Evolutionary conservation across 2,888 invertebrate species (phyloP), one percentile per base, ranked within the genome.

Genomic region (Hydropsyche betteni): DNA sequence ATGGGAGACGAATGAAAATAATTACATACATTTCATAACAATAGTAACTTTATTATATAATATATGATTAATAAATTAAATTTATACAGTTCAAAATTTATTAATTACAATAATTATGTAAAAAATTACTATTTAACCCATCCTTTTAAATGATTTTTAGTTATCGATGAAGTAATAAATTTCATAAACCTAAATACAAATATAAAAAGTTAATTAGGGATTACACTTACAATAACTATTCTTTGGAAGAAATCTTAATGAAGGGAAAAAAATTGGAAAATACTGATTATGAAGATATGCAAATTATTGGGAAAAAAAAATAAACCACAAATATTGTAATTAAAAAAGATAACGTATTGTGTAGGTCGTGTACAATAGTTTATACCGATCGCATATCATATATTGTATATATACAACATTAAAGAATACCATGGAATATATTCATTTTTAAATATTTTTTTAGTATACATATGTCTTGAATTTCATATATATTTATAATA

Each of bases 1-100:
- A 87, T 86, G 14, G 86, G 86, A 1, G 81, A 80, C 0, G 81
- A 83, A 4, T 81, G 82, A 69, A 51, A 69, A 69, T 14, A 51
- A 36, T 7, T 44, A 69, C 33, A 33, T 70, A 70, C 33, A 70
- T 51, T 34, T 51, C 33, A 34, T 70, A 64, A 64, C 52, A 70
- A 70, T 70, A 69, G 51, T 69, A 44, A 69, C 68, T 68, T 50
- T 68, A 68, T 68, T 44, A 14, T 38, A 68, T 68, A 55, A 10
- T 16, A 55, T 55, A 16, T 55, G 24, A 55, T 14, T 55, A 16
- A 55, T 55, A 55, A 14, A 55, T 16, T 55, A 55, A 16, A 55
- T 55, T 55, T 16, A 12, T 16, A 14, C 16, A 16, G 55, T 55
- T 16, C 14, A 64, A 24, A 64, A n/a, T 14, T 61, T 10, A 61